phyloP scores from a whole-genome alignment of 1,140 invertebrate genomes.

The Drosophila eugracilis region DNA sequence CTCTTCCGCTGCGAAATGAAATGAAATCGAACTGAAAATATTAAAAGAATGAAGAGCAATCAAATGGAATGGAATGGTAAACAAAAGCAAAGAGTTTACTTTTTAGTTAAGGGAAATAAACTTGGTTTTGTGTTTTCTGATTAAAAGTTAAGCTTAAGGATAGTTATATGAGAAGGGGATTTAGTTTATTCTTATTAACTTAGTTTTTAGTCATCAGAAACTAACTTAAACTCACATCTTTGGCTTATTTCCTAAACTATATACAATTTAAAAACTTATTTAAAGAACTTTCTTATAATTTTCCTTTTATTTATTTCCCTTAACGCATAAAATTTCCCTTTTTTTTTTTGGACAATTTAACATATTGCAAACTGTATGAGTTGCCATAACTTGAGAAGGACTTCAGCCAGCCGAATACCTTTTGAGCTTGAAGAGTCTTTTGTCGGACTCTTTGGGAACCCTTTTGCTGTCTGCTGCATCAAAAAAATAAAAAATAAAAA shows the following conservation, averaged over 20 bases:
- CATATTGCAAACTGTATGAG: conserved; percentile 14
- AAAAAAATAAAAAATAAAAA: conserved; percentile 17
- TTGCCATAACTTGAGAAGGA: conserved; percentile 4
- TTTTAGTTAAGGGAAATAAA: background rate
- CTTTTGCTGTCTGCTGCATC: conserved; percentile 1
- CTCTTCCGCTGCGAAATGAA: background rate
- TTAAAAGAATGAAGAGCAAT: background rate
- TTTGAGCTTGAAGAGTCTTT: conserved; percentile 33
- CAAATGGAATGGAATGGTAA: conserved; percentile 1
- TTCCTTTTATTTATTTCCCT: too few species aligned
- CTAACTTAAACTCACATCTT: too few species aligned
- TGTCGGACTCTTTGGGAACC: conserved; percentile 16
- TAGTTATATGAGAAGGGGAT: too few species aligned
- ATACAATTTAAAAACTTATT: too few species aligned
- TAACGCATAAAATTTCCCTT: too few species aligned
- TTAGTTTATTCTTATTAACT: too few species aligned
- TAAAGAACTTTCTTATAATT: too few species aligned
- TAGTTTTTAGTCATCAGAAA: too few species aligned
- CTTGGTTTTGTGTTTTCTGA: too few species aligned
- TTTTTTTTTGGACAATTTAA: conserved; percentile 7
- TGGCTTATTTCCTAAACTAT: too few species aligned
- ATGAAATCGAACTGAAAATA: conserved; percentile 6
- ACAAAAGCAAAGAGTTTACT: conserved; percentile 6
- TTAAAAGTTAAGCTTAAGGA: too few species aligned
- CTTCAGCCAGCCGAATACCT: conserved; percentile 16